Evolutionary conservation across 2,888 invertebrate genomes (phyloP), one percentile per base, ranked within the genome.

Genomic region (Oxystoma pomonae): DNA sequence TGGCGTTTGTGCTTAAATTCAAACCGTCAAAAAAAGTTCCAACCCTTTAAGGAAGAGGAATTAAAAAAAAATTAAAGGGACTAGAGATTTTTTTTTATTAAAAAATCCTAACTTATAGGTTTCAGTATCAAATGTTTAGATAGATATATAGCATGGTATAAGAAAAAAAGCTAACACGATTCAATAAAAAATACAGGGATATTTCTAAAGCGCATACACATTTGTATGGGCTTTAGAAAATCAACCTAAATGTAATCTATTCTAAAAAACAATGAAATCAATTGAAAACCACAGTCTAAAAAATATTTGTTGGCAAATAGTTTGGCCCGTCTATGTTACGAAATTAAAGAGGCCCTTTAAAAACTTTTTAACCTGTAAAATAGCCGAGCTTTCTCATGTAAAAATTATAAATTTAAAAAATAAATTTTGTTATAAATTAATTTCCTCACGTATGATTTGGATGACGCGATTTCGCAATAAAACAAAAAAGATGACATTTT

Each of bases 51-150:
- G n/a, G 35, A 35, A 7, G 35, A 35, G 35, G 35, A 35, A 35
- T 35, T 35, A 68, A 75, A 75, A 74, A 75, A 75, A 76, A 75
- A 75, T 72, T 75, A 75, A 84, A 84, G 84, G 85, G 86, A 87
- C 87, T 87, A 87, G 86, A 86, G 85, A 85, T 84, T 85, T 85
- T 84, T n/a, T 77, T 82, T 77, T 77, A 78, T 78, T 78, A 78
- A 80, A 80, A 79, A 79, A 78, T 76, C 79, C 78, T 79, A 79
- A 78, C 76, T 83, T 12, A 83, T 83, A 83, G 82, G 79, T 80
- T n/a, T 84, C 85, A 85, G 85, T 86, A 85, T 85, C 85, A 80
- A 80, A 80, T 80, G 83, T 84, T 83, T 84, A 53, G 53, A 83
- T 84, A 35, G n/a, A 16, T 53, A 53, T 16, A 53, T 53, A 53